These are phyloP conservation scores for Perca fluviatilis DNA, from an alignment of 2,113 vertebrate species.

Conservation along the genomic window DNA sequence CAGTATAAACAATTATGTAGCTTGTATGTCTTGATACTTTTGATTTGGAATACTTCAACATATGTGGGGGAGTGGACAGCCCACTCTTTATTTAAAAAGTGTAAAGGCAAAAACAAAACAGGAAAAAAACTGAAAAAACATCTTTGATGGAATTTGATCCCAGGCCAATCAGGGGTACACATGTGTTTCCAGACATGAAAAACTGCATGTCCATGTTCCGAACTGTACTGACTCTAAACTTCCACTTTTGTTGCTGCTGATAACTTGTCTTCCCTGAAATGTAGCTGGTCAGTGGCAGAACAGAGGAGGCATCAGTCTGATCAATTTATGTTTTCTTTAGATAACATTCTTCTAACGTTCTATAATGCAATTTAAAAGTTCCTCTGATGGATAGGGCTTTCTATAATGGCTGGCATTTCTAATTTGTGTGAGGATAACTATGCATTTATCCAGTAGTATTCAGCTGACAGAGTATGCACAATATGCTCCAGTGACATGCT, in stretches of 20 bases:
- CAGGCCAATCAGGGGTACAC: not conserved
- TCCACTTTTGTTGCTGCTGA: not conserved
- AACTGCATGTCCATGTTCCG: not conserved
- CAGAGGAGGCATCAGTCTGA: not conserved
- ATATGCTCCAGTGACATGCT: not conserved
- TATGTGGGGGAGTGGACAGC: not conserved
- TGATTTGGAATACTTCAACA: not conserved
- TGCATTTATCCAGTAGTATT: not conserved
- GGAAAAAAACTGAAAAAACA: not conserved
- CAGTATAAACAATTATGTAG: not conserved
- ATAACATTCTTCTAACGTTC: not conserved
- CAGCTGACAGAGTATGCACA: not conserved
- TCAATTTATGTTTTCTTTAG: not conserved
- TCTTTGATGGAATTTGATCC: slow-evolving; percentile 21
- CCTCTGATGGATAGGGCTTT: not conserved
- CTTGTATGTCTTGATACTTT: not conserved
- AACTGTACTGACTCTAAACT: not conserved
- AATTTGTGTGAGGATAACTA: not conserved
- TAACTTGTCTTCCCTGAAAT: slow-evolving; percentile 1
- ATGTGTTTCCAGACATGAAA: slow-evolving; percentile 39
- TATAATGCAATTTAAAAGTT: not conserved
- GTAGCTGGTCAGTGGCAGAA: slow-evolving; percentile 7
- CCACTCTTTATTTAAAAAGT: not conserved
- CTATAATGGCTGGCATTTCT: slow-evolving; percentile 19
- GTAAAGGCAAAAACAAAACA: not conserved